phyloP scores from a whole-genome alignment of 1,140 invertebrate genomes.

The Caenorhabditis latens region DNA sequence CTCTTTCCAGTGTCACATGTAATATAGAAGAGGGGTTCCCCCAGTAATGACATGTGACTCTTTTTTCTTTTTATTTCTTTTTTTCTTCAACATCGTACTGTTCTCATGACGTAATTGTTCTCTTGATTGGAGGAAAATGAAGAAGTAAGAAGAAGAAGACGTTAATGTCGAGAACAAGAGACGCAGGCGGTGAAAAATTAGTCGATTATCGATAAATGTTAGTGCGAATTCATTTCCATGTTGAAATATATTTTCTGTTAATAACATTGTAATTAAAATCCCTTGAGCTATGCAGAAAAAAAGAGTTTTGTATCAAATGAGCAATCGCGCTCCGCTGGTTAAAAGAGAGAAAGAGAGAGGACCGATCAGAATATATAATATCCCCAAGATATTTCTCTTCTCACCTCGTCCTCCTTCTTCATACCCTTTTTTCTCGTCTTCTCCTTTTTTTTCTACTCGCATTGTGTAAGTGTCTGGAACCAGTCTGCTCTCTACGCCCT shows the following conservation, averaged over 20 bases:
- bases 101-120: slow-evolving; percentile 49
- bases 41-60: neutral
- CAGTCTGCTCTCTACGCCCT: neutral
- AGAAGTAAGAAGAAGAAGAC: slow-evolving; percentile 3
- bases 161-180: no score
- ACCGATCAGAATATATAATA: neutral
- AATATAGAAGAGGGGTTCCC: slow-evolving; percentile 1
- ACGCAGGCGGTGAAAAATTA: no score
- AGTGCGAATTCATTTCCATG: neutral
- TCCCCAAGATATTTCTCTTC: neutral
- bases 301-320: no score
- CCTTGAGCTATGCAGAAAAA: no score
- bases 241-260: no score
- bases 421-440: neutral
- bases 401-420: neutral
- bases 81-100: slow-evolving; percentile 15
- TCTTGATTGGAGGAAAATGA: slow-evolving; percentile 5
- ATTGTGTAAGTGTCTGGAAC: slow-evolving; percentile 26
- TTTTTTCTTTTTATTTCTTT: neutral
- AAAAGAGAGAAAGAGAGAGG: neutral
- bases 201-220: neutral
- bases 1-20: slow-evolving; percentile 3
- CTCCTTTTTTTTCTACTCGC: neutral
- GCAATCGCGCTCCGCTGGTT: neutral
- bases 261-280: no score